Percentiles rank a stretch among this genome's conserved stretches.
These are phyloP conservation scores for Elmis aenea DNA, from an alignment of 2,888 invertebrate species.

Conservation along the genomic window DNA sequence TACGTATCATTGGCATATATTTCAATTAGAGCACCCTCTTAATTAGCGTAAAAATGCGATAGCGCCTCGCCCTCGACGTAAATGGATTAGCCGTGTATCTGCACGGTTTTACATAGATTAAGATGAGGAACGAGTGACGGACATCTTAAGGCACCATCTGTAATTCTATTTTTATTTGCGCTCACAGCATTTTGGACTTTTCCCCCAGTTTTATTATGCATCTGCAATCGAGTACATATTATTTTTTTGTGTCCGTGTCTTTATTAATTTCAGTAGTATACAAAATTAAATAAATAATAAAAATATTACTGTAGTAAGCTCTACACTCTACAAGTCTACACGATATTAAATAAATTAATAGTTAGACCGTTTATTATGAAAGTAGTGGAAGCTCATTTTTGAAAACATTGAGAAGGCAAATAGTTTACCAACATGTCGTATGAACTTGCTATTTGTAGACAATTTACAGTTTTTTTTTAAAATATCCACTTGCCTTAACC, in stretches of 20 bases:
- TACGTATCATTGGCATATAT: conserved; percentile 36
- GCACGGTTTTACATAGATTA: conserved; percentile 31
- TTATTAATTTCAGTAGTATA: background rate
- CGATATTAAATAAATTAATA: no score
- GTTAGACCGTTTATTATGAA: no score
- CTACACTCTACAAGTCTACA: no score
- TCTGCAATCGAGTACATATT: conserved; percentile 1
- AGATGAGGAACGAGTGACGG: conserved; percentile 19
- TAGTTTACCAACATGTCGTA: no score
- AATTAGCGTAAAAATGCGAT: conserved; percentile 34
- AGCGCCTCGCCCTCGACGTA: conserved; percentile 29
- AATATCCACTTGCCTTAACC: no score
- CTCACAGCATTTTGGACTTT: background rate
- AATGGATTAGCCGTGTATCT: conserved; percentile 36
- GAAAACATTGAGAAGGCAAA: no score
- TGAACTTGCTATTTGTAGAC: no score
- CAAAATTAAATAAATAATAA: no score
- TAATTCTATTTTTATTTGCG: conserved; percentile 2
- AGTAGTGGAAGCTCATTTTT: no score
- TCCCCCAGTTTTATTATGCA: conserved; percentile 1
- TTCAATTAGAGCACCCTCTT: conserved; percentile 37
- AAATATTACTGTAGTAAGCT: no score
- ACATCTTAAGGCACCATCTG: conserved; percentile 4
- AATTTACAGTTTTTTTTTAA: no score
- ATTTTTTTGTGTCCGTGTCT: background rate